Conservation (phyloP, 2,113 vertebrate species). For the Promerops cafer region DNA sequence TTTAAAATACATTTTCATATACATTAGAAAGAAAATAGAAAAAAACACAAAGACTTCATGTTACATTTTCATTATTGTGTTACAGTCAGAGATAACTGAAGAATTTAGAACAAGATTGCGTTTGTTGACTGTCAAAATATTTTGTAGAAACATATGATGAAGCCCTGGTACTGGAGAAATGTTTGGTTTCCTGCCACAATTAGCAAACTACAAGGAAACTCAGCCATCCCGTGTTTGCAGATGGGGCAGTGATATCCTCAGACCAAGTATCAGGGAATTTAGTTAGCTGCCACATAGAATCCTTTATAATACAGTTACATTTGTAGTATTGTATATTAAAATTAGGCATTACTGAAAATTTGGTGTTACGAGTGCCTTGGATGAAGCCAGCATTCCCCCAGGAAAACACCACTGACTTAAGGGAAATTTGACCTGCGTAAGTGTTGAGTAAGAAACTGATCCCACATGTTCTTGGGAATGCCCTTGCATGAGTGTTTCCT, state of each 20-base stretch:
- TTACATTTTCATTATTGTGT: neutral
- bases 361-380: neutral
- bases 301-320: neutral
- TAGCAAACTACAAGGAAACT: neutral
- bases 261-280: neutral
- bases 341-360: neutral
- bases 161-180: neutral
- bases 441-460: slow-evolving; percentile 34
- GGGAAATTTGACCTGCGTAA: slow-evolving; percentile 51
- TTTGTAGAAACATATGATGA: neutral
- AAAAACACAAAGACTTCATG: rapidly evolving
- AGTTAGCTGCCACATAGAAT: neutral
- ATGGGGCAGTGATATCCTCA: neutral
- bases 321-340: neutral
- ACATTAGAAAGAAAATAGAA: neutral
- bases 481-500: slow-evolving; percentile 11
- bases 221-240: neutral
- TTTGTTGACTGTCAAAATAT: neutral
- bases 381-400: neutral
- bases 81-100: neutral
- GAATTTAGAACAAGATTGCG: neutral
- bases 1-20: neutral
- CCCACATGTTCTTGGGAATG: slow-evolving; percentile 10
- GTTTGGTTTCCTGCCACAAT: neutral
- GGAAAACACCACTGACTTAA: slow-evolving; percentile 36